Percentiles rank a stretch among this genome's conserved stretches.
These are phyloP conservation scores for Sardina pilchardus DNA, from an alignment of 2,113 vertebrate genomes.

Conservation along the genomic window DNA sequence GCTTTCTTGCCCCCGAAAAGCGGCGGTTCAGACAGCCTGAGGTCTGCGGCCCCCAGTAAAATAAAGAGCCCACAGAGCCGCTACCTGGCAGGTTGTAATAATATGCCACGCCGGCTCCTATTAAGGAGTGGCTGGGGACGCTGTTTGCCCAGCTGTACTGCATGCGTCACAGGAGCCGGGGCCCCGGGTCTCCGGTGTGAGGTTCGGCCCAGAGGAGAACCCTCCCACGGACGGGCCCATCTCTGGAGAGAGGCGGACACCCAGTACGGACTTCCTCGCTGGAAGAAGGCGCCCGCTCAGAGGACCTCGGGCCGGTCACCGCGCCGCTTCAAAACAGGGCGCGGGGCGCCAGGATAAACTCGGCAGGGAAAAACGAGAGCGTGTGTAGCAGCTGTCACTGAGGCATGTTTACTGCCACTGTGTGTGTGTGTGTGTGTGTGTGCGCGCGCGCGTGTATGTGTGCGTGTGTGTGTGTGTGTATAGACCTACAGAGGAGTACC, in stretches of 20 bases:
- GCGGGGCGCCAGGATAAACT: constrained; percentile 39
- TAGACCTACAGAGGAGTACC: constrained; percentile 46
- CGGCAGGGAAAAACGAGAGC: constrained; percentile 32
- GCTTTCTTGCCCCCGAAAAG: neutral
- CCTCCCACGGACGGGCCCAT: constrained; percentile 9
- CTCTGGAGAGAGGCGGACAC: constrained; percentile 31
- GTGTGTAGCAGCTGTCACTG: constrained; percentile 54
- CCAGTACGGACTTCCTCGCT: constrained; percentile 26
- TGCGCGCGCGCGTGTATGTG: neutral
- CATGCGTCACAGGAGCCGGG: constrained; percentile 43
- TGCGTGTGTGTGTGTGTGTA: neutral
- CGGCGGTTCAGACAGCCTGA: neutral
- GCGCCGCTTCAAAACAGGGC: constrained; percentile 34
- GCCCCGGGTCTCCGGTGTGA: constrained; percentile 20
- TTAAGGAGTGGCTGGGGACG: constrained; percentile 20
- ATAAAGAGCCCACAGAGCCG: constrained; percentile 42
- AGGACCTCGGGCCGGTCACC: constrained; percentile 15
- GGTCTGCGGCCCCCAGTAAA: constrained; percentile 12
- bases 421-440: constrained; percentile 10
- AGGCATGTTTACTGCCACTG: constrained; percentile 48
- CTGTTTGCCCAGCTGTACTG: constrained; percentile 52
- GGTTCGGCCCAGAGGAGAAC: constrained; percentile 37
- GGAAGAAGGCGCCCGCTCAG: constrained; percentile 26
- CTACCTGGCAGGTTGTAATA: constrained; percentile 9
- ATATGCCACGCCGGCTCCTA: constrained; percentile 31